phyloP scores from a whole-genome alignment of 35 echinoderm and acorn worm genomes.

The Heliocidaris erythrogramma region DNA sequence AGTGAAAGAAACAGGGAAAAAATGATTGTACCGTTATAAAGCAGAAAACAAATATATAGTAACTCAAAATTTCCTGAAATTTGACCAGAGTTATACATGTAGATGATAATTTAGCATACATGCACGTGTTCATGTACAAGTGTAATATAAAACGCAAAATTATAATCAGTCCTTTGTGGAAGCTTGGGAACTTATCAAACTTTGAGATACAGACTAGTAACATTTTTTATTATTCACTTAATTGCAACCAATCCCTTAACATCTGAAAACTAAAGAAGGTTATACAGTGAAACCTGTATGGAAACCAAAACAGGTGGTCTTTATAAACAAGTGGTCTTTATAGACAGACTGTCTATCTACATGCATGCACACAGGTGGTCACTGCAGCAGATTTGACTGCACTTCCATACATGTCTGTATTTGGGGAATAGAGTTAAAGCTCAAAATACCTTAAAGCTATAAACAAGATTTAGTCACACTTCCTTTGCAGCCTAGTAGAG shows the following conservation, averaged over 20 bases:
- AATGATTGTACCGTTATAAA: neutral
- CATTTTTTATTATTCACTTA: neutral
- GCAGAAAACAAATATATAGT: neutral
- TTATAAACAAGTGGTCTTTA: too few species aligned
- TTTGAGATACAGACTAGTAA: neutral
- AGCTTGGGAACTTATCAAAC: neutral
- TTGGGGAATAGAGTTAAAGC: neutral
- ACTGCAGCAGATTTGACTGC: too few species aligned
- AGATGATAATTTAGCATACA: too few species aligned
- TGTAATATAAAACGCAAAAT: too few species aligned
- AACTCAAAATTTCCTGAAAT: neutral
- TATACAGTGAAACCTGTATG: neutral
- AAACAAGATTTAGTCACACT: neutral
- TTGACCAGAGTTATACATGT: neutral
- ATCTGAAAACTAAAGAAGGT: neutral
- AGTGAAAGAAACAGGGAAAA: constrained; percentile 17
- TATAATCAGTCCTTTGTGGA: neutral
- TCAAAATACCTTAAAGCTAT: neutral
- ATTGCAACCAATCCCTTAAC: neutral
- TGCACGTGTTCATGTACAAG: neutral
- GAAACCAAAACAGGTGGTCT: too few species aligned
- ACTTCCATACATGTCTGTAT: too few species aligned
- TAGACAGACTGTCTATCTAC: too few species aligned
- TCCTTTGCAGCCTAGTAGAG: neutral
- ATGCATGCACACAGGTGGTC: too few species aligned